Percentiles rank a stretch among this genome's conserved stretches.
Evolutionary conservation across 2,113 vertebrate genomes (phyloP).

Genomic region (Stictonetta naevosa): DNA sequence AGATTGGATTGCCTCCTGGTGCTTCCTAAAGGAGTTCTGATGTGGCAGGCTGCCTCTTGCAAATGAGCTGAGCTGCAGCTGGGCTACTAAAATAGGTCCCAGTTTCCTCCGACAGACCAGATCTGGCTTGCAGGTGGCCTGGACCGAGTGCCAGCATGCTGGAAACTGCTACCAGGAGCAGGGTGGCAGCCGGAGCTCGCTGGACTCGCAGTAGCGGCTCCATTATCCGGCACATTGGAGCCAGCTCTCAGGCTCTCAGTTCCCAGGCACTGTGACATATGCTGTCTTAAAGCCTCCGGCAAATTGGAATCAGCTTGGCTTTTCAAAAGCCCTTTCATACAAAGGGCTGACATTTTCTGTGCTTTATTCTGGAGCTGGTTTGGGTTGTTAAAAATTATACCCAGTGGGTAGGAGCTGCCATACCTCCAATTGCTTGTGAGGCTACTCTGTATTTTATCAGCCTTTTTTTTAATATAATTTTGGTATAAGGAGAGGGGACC

Average conservation of each 20-base stretch:
- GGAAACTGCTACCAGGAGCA: conserved; percentile 1
- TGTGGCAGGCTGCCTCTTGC: conserved; percentile 68
- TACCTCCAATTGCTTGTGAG: conserved; percentile 33
- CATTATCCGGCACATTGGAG: neutral
- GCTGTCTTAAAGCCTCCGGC: conserved; percentile 69
- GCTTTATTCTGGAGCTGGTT: conserved; percentile 65
- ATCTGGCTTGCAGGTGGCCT: conserved; percentile 65
- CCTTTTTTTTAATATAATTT: neutral
- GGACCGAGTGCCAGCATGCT: conserved; percentile 14
- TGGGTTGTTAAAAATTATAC: conserved; percentile 62
- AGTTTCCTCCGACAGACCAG: conserved; percentile 27
- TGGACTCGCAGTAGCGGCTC: neutral
- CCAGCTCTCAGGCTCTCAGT: neutral
- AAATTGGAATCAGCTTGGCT: conserved; percentile 68
- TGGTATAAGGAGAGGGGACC: neutral
- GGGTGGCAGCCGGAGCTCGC: conserved; percentile 46
- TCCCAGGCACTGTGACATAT: conserved; percentile 67
- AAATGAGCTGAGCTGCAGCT: conserved; percentile 68
- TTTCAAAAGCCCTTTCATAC: conserved; percentile 69
- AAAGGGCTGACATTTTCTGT: conserved; percentile 69
- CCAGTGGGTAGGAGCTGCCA: conserved; percentile 61
- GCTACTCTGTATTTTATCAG: conserved; percentile 20
- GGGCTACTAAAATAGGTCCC: conserved; percentile 58
- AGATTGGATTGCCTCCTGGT: conserved; percentile 67
- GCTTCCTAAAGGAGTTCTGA: conserved; percentile 53